Percentiles rank a stretch among this genome's conserved stretches.
phyloP scores from a whole-genome alignment of 2,888 invertebrate species.

The Cheilosia soror region DNA sequence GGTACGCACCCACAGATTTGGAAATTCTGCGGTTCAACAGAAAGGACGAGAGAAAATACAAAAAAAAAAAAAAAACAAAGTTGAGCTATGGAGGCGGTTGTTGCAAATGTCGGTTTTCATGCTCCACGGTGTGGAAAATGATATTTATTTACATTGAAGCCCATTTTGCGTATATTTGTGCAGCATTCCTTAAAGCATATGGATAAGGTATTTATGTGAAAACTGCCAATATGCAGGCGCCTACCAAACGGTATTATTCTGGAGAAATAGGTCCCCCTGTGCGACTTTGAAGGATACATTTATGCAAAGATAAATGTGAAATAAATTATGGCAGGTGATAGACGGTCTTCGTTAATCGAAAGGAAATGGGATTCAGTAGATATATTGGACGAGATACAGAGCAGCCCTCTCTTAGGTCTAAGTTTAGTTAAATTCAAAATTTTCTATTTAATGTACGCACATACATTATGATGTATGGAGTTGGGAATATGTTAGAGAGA shows the following conservation, averaged over 20 bases:
- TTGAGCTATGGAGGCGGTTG: conserved; percentile 1
- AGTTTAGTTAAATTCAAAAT: conserved; percentile 49
- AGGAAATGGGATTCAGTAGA: conserved; percentile 43
- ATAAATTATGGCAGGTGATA: conserved; percentile 55
- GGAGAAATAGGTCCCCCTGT: not conserved
- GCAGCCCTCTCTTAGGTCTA: conserved; percentile 8
- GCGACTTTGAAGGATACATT: conserved; percentile 17
- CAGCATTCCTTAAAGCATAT: conserved; percentile 32
- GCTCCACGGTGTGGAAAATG: conserved; percentile 46
- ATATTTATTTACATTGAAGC: conserved; percentile 44
- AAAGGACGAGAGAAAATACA: not conserved
- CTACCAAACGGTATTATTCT: not conserved
- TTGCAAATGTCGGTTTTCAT: conserved; percentile 44
- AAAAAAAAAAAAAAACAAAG: not conserved
- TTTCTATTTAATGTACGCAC: conserved; percentile 18
- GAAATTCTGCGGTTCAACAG: not conserved
- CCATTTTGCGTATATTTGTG: conserved; percentile 30
- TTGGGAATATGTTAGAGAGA: not conserved
- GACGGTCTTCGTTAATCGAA: conserved; percentile 53
- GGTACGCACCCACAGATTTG: conserved; percentile 23
- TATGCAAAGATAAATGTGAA: conserved; percentile 37
- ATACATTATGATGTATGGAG: not conserved
- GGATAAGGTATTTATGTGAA: not conserved
- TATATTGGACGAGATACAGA: not conserved
- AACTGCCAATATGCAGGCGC: conserved; percentile 26